Evolutionary conservation across 92 coral and sea anemone species (phyloP).

Genomic region (Virgularia gustaviana): DNA sequence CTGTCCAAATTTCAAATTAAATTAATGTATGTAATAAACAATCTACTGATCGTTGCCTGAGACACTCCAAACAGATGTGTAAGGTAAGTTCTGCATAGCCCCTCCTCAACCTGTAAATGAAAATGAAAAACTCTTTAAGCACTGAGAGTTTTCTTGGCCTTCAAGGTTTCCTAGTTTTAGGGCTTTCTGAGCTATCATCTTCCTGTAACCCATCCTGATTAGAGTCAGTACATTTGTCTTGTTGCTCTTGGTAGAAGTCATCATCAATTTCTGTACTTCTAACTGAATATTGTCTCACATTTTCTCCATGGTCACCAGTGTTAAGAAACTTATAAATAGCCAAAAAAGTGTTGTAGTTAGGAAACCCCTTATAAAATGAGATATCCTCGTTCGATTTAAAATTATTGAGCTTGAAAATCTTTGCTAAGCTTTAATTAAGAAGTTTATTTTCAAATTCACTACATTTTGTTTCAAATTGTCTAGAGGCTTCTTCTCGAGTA

Average conservation of each 20-base stretch:
- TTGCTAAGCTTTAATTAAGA: too few relatives aligned
- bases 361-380: conserved; percentile 55
- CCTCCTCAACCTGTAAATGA: conserved; percentile 45
- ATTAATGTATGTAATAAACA: conserved; percentile 43
- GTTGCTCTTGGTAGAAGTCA: not conserved
- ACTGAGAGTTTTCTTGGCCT: conserved; percentile 34
- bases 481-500: not conserved
- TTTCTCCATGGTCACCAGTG: conserved; percentile 51
- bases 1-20: conserved; percentile 39
- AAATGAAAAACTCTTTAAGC: conserved; percentile 44
- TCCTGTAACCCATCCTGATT: not conserved
- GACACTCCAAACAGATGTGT: conserved; percentile 45
- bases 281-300: conserved; percentile 33
- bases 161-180: conserved; percentile 7
- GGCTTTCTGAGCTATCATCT: not conserved
- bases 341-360: conserved; percentile 36
- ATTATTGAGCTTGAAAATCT: conserved; percentile 18
- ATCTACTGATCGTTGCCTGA: conserved; percentile 41
- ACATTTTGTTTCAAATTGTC: conserved; percentile 19
- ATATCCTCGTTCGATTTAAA: conserved; percentile 40
- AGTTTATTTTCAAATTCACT: conserved; percentile 15
- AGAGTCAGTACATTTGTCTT: not conserved
- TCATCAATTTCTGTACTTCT: conserved; percentile 40
- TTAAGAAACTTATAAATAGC: conserved; percentile 49
- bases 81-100: conserved; percentile 41